Conservation (phyloP, 2,113 vertebrate genomes). For the Dunckerocampus dactyliophorus region DNA sequence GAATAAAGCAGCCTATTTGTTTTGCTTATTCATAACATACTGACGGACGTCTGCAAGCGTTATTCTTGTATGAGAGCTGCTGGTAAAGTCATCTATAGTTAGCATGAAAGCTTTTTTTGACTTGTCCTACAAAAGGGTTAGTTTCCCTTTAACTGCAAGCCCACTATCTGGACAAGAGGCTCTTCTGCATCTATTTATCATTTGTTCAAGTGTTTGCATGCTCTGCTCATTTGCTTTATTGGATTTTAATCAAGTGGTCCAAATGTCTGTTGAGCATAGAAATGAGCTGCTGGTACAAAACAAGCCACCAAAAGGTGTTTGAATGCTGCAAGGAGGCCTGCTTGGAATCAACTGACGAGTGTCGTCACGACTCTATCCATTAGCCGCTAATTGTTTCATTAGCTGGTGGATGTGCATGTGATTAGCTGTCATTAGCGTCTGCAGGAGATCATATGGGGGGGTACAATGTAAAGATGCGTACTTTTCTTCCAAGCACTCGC, state of each 20-base stretch:
- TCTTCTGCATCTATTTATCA: constrained; percentile 5
- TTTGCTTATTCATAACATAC: too few relatives aligned
- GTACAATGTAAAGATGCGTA: not conserved
- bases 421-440: constrained; percentile 61
- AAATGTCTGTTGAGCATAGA: constrained; percentile 14
- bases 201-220: constrained; percentile 12
- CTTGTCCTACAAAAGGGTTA: too few relatives aligned
- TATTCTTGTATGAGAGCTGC: too few relatives aligned
- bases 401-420: constrained; percentile 57
- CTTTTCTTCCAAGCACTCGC: not conserved
- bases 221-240: constrained; percentile 24
- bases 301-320: constrained; percentile 7
- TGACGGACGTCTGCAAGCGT: too few relatives aligned
- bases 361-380: constrained; percentile 34
- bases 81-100: too few relatives aligned
- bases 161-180: constrained; percentile 2
- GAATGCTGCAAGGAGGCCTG: too few relatives aligned
- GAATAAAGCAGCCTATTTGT: too few relatives aligned
- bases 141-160: too few relatives aligned
- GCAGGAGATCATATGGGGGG: constrained; percentile 32
- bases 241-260: constrained; percentile 26
- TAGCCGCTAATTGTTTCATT: constrained; percentile 62
- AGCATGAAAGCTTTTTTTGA: too few relatives aligned
- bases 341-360: constrained; percentile 28
- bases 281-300: constrained; percentile 2